Percentiles rank a stretch among this genome's conserved stretches.
Conservation (phyloP, 2,888 invertebrate species). For the Nephrocerus scutellatus region DNA sequence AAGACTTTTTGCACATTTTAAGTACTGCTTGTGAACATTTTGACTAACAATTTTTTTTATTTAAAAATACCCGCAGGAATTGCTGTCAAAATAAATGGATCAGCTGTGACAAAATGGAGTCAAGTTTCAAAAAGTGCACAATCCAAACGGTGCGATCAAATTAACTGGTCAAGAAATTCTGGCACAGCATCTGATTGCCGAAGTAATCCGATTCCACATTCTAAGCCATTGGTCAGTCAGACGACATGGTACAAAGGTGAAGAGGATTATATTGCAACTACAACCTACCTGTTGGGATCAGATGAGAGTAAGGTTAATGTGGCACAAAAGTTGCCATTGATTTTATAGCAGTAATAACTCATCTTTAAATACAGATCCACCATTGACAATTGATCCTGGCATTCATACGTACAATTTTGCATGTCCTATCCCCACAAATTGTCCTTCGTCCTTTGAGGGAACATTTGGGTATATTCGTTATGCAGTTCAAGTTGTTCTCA, state of each 20-base stretch:
- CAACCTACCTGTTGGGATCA: slow-evolving; percentile 49
- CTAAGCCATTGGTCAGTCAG: no score
- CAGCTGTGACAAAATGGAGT: slow-evolving; percentile 34
- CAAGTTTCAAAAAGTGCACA: slow-evolving; percentile 23
- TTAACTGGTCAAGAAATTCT: slow-evolving; percentile 18
- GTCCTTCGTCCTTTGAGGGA: slow-evolving; percentile 53
- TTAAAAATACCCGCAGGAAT: slow-evolving; percentile 24
- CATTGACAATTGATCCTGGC: slow-evolving; percentile 46
- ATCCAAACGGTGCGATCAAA: slow-evolving; percentile 20
- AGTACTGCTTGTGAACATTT: no score
- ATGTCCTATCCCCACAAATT: slow-evolving; percentile 47
- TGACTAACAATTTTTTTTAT: neutral
- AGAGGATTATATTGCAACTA: slow-evolving; percentile 47
- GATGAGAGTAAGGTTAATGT: slow-evolving; percentile 43
- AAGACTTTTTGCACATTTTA: no score
- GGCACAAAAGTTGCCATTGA: neutral
- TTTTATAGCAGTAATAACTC: slow-evolving; percentile 18
- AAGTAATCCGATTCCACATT: neutral
- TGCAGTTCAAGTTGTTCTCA: slow-evolving; percentile 58
- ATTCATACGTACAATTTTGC: slow-evolving; percentile 49
- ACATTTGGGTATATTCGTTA: slow-evolving; percentile 52
- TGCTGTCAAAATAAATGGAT: slow-evolving; percentile 34
- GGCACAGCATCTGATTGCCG: neutral
- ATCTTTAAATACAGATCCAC: slow-evolving; percentile 24
- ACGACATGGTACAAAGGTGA: slow-evolving; percentile 23